Evolutionary conservation across 2,113 vertebrate species (phyloP), one percentile per base, ranked within the genome.

Genomic region (Pachyramphus minor): DNA sequence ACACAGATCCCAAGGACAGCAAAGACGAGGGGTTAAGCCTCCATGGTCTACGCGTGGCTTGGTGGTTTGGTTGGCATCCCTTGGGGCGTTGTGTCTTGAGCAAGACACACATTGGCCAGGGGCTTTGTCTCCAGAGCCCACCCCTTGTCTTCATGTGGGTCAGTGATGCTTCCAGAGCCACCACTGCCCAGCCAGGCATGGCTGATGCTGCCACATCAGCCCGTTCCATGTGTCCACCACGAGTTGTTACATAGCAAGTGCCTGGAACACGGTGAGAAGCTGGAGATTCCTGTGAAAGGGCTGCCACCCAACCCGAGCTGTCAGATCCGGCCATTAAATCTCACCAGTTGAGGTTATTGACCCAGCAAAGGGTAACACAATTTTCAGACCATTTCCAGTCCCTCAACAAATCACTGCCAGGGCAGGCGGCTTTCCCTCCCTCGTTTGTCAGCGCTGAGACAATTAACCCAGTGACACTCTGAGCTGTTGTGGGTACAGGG

Each of bases 381-480:
- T 92, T 95, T 94, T 84, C 85, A 90, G 63, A 95, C 87, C 74
- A 41, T 92, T 96, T 96, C 59, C 92, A 96, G 91, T 83, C 67
- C 72, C 41, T 52, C 89, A 74, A 60, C 78, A 90, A 89, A 83
- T 90, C 82, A n/a, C 81, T 74, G 41, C 52, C 44, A 87, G 76
- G 44, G 47, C 60, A 63, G 72, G 68, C 44, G 3, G 60, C 90
- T 93, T 96, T 93, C 80, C 64, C 76, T 78, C 31, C 56, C 49
- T 81, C 25, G 0, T 96, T 96, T 97, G 79, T 90, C 76, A 92
- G 76, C 8, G 1, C 73, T 82, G 92, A 90, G 92, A 37, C 84
- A 95, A 96, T 96, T 97, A 92, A 96, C 90, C 92, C 49, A 53
- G 69, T 94, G 93, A 93, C 83, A 93, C 59, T 86, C 73, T 27